Evolutionary conservation across 2,113 vertebrate species (phyloP).

Genomic region (Setophaga coronata): DNA sequence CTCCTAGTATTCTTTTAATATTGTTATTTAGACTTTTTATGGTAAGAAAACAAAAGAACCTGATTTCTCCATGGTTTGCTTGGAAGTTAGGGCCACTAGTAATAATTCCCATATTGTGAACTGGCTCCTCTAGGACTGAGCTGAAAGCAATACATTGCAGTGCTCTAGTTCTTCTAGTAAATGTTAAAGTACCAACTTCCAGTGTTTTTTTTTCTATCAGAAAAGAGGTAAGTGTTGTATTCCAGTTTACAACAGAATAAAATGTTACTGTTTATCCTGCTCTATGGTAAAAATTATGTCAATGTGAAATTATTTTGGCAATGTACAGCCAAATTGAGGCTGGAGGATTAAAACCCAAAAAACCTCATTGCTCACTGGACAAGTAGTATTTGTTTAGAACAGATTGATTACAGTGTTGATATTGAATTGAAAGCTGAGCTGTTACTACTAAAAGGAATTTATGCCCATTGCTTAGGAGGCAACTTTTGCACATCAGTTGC

Average conservation of each 20-base stretch:
- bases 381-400: not conserved
- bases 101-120: not conserved
- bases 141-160: not conserved
- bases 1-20: not conserved
- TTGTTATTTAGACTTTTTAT: not conserved
- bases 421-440: not conserved
- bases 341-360: not conserved
- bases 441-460: not conserved
- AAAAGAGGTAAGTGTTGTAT: not conserved
- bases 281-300: not conserved
- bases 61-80: accelerated
- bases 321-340: not conserved
- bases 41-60: not conserved
- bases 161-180: not conserved
- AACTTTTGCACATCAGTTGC: not conserved
- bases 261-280: not conserved
- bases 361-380: not conserved
- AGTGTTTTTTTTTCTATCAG: not conserved
- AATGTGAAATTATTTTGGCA: not conserved
- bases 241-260: not conserved
- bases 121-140: not conserved
- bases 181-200: not conserved
- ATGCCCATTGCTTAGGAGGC: not conserved
- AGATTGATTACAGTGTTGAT: not conserved
- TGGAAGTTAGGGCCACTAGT: not conserved